phyloP scores from a whole-genome alignment of 2,113 vertebrate species.

The Ondatra zibethicus region DNA sequence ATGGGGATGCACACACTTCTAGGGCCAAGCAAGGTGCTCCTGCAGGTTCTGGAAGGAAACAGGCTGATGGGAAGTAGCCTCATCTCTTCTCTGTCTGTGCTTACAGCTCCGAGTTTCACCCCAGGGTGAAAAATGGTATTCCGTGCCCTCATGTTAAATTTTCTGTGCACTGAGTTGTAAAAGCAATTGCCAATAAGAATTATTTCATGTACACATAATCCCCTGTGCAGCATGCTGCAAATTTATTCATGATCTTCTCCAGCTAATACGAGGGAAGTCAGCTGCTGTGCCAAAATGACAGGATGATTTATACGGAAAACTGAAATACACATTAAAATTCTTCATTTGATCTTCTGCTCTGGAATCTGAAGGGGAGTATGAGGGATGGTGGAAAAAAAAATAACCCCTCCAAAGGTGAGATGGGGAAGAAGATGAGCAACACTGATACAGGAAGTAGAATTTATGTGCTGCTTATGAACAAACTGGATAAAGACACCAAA shows the following conservation, averaged over 20 bases:
- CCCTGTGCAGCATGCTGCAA: slow-evolving; percentile 70
- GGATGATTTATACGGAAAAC: slow-evolving; percentile 72
- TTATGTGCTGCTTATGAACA: not conserved
- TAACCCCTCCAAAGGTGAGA: not conserved
- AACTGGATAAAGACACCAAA: not conserved
- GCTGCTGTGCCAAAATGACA: slow-evolving; percentile 65
- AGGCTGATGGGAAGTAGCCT: not conserved
- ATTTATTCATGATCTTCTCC: slow-evolving; percentile 81
- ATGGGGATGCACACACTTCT: accelerated
- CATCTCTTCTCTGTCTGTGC: not conserved
- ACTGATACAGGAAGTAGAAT: not conserved
- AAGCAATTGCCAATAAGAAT: slow-evolving; percentile 79
- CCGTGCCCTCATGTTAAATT: slow-evolving; percentile 41
- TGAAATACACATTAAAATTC: slow-evolving; percentile 67
- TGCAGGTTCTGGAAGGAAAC: not conserved
- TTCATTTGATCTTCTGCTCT: slow-evolving; percentile 63
- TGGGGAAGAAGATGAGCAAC: not conserved
- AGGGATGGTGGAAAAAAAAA: not conserved
- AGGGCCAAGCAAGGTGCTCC: not conserved
- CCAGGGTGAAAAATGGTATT: slow-evolving; percentile 44
- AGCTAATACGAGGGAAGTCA: slow-evolving; percentile 72
- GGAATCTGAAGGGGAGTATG: slow-evolving; percentile 6
- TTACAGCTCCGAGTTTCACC: slow-evolving; percentile 50
- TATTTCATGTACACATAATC: slow-evolving; percentile 73
- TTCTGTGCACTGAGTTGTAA: slow-evolving; percentile 72